Evolutionary conservation across 2,113 vertebrate genomes (phyloP), one percentile per base, ranked within the genome.

Genomic region (Elephas maximus): DNA sequence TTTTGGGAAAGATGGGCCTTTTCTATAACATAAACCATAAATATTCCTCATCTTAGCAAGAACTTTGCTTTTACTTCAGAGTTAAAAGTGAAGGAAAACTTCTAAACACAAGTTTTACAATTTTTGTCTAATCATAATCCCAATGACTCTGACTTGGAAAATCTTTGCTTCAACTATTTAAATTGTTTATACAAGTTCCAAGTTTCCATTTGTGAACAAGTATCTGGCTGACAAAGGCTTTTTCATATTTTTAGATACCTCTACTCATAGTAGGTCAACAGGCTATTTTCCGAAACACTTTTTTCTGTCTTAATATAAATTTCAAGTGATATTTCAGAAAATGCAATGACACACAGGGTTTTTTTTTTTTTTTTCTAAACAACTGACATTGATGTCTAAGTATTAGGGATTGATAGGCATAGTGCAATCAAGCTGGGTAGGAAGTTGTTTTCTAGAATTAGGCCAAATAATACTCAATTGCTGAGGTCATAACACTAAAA

Each of bases 231-330:
- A 48, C n/a, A 97, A 95, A 83, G 26, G 67, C 90, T 69, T 92
- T 95, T 62, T 84, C 24, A 12, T 41, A 85, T 96, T 97, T 97
- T 94, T 90, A 92, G 91, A 90, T 26, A 80, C 3, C 2, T 62
- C 86, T 93, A 90, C 9, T 91, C 91, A 94, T 1, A 97, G 24
- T 79, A 97, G 26, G 71, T 91, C 88, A 98, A 88, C n/a, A 90
- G 7, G 77, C 1, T 90, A 5, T 51, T 92, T 95, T 94, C 80
- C 83, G 67, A 92, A 94, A 73, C 3, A 3, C 48, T 65, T 79
- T 93, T 86, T 63, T 17, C 60, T 93, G 37, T 12, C 6, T 95
- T 96, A 93, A 88, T 33, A 67, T 69, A n/a, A 78, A 89, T 97
- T 69, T 51, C 1, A 92, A 87, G 18, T 81, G n/a, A 92, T 74